phyloP scores from a whole-genome alignment of 2,888 invertebrate genomes.

The Glaucopsyche alexis region DNA sequence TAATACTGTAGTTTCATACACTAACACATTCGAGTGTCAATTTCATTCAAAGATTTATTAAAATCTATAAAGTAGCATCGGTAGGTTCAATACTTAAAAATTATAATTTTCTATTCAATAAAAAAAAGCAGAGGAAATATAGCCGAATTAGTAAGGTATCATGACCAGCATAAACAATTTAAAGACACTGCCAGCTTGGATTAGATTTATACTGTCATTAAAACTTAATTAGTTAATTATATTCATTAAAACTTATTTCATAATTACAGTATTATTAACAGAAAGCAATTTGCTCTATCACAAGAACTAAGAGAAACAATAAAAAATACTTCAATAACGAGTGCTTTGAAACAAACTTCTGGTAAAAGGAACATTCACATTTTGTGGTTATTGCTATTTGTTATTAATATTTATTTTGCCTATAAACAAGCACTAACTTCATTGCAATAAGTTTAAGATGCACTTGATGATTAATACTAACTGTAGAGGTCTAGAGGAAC shows the following conservation, averaged over 20 bases:
- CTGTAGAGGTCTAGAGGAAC: background rate
- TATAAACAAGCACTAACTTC: background rate
- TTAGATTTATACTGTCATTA: background rate
- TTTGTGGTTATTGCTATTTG: background rate
- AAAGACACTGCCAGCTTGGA: background rate
- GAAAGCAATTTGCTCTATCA: background rate
- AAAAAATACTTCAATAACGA: background rate
- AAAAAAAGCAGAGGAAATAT: background rate
- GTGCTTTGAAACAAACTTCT: background rate
- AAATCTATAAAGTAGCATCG: constrained; percentile 9
- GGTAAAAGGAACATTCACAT: background rate
- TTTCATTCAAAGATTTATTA: background rate
- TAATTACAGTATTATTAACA: background rate
- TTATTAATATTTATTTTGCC: background rate
- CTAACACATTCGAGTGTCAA: constrained; percentile 17
- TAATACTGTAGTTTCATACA: constrained; percentile 23
- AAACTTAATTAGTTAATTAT: background rate
- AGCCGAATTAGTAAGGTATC: too few species aligned
- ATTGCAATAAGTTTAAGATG: background rate
- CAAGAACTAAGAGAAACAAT: background rate
- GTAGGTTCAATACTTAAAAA: background rate
- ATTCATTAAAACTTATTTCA: background rate
- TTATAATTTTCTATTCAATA: background rate
- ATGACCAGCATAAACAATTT: background rate
- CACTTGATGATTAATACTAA: constrained; percentile 17